These are phyloP conservation scores for Cyphomyrus plagiostoma DNA, from an alignment of 2,113 vertebrate species.

Conservation along the genomic window DNA sequence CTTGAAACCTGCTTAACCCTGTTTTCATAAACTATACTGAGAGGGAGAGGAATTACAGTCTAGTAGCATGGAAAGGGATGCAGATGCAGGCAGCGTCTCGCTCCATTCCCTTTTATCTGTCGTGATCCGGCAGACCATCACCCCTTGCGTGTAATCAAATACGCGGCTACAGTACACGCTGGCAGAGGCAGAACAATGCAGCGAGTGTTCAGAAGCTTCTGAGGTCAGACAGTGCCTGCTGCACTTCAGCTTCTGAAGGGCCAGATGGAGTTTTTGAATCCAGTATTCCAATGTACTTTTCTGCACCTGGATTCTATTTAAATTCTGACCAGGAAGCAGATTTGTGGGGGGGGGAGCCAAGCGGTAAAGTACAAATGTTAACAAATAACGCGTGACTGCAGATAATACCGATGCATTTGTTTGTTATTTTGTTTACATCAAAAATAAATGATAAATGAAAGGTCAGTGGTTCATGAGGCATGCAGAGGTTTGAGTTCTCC, in stretches of 20 bases:
- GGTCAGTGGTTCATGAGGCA: background rate
- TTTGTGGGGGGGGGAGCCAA: background rate
- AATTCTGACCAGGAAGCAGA: constrained; percentile 3
- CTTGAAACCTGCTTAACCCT: background rate
- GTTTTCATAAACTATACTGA: background rate
- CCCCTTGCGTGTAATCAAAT: background rate
- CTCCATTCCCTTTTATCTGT: background rate
- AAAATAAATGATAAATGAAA: background rate
- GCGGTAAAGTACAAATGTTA: background rate
- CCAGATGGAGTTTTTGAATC: constrained; percentile 1
- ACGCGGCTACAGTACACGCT: background rate
- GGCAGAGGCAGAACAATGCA: background rate
- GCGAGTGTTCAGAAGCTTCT: background rate
- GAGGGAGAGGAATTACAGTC: background rate
- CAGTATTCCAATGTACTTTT: background rate
- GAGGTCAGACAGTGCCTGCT: background rate
- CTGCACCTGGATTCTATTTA: constrained; percentile 6
- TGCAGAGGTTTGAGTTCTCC: background rate
- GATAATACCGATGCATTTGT: background rate
- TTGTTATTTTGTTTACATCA: background rate
- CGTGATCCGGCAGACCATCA: background rate
- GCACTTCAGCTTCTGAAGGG: background rate
- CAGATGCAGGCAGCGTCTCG: background rate
- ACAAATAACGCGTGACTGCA: background rate
- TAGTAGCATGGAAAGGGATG: background rate